Conservation (phyloP, 1,140 invertebrate species). For the Drosophila equinoxialis region DNA sequence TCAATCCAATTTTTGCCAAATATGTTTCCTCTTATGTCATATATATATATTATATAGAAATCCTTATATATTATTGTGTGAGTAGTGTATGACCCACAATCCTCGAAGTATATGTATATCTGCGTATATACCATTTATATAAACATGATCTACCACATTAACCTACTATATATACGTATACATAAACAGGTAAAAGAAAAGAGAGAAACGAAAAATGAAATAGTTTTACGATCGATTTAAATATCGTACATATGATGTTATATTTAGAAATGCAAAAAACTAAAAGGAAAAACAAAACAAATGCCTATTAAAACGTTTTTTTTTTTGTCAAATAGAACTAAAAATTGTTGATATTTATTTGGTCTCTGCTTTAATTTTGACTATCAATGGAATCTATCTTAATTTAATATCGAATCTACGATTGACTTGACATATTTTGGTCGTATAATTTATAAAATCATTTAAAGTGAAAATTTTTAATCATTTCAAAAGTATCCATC, state of each 20-base stretch:
- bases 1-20: slow-evolving; percentile 76
- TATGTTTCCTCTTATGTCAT: slow-evolving; percentile 58
- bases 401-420: no score
- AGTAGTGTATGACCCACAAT: slow-evolving; percentile 24
- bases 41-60: slow-evolving; percentile 15
- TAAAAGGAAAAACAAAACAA: slow-evolving; percentile 21
- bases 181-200: slow-evolving; percentile 3
- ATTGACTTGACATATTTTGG: no score
- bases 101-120: slow-evolving; percentile 38
- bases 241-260: slow-evolving; percentile 58
- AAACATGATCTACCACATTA: slow-evolving; percentile 22
- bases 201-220: background rate
- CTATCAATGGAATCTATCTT: no score
- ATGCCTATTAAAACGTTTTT: slow-evolving; percentile 49
- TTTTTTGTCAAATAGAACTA: slow-evolving; percentile 47
- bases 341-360: background rate
- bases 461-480: no score
- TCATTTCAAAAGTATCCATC: no score
- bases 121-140: slow-evolving; percentile 37
- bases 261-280: slow-evolving; percentile 48
- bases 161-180: slow-evolving; percentile 26
- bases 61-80: slow-evolving; percentile 8
- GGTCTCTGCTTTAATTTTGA: background rate
- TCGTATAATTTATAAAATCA: no score
- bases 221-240: slow-evolving; percentile 43